Base-by-base conservation (phyloP, 2,113 vertebrate genomes). In the Dendrocopos noguchii region DNA sequence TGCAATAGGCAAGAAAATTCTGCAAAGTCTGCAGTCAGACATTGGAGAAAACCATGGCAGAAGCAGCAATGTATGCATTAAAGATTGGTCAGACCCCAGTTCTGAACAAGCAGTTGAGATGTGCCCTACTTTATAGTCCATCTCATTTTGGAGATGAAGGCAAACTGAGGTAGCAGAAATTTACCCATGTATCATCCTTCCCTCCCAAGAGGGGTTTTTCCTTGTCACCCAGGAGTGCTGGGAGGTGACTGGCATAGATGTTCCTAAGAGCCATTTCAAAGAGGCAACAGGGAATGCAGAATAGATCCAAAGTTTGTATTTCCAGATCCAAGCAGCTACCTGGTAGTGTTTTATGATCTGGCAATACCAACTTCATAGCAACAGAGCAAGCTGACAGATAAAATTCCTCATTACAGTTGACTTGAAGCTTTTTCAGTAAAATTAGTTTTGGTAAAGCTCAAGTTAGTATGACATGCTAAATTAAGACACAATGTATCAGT, bases 261-360 rank as follows among this genome's bases (percentile, higher is more conserved):
- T 10, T 8, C 53, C 75, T 3, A 8, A 34, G 21, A 72, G 11
- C 5, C 6, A 17, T 27, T 50, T 56, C 36, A 53, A 18, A 71
- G 16, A 15, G 31, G 18, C 12, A 68, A 5, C 13, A 18, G 5
- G 3, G 14, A 1, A 3, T 3, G 1, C 18, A 71, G 53, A 7
- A 6, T 3, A 14, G 22, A 52, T 4, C 14, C 33, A 79, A 81
- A 78, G 20, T 7, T 4, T 21, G 1, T 22, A 13, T 63, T 85
- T 66, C 20, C 52, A 80, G 21, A 25, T 29, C 10, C 25, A 7
- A 73, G 28, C 18, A 59, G 18, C 60, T 36, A 28, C 29, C 27
- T 42, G 11, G 21, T 25, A 42, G 5, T 4, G 3, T 14, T 81
- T 87, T 10, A 21, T 6, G 25, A 80, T 67, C n/a, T 19, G 19